phyloP scores from a whole-genome alignment of 2,797 vertebrate genomes.

The Syngnathus rostellatus region DNA sequence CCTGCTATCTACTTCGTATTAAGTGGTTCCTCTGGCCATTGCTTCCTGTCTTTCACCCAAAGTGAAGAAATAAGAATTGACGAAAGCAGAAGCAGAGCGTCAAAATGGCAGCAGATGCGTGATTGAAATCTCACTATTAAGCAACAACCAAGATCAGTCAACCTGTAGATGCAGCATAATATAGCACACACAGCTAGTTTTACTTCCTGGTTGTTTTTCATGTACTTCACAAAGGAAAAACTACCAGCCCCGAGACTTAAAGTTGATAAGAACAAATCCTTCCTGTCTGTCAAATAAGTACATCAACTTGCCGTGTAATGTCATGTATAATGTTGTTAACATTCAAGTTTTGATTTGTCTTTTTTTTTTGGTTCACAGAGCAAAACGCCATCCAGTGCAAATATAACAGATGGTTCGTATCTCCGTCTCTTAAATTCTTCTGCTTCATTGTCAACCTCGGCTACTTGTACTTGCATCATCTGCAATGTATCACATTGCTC shows the following conservation, averaged over 20 bases:
- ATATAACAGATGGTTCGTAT: constrained; percentile 56
- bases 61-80: constrained; percentile 48
- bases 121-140: constrained; percentile 10
- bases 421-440: not conserved
- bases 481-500: not conserved
- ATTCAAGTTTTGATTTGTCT: constrained; percentile 9
- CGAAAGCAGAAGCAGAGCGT: constrained; percentile 27
- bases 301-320: not conserved
- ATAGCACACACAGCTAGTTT: constrained; percentile 1
- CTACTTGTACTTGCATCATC: constrained; percentile 1
- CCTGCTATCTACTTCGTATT: not conserved
- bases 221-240: not conserved
- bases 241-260: not conserved
- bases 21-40: constrained; percentile 29
- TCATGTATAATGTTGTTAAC: not conserved
- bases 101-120: not conserved
- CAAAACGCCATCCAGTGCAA: constrained; percentile 36
- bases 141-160: constrained; percentile 1
- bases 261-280: not conserved
- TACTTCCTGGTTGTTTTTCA: constrained; percentile 1
- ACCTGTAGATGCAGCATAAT: not conserved
- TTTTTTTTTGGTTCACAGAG: constrained; percentile 36
- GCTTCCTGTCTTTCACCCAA: constrained; percentile 35
- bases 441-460: not conserved
- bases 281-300: not conserved